A percentile compares a stretch with the other conserved stretches of the same genome.
These are phyloP conservation scores for Chirona hameri DNA, from an alignment of 2,888 invertebrate species.

Conservation along the genomic window DNA sequence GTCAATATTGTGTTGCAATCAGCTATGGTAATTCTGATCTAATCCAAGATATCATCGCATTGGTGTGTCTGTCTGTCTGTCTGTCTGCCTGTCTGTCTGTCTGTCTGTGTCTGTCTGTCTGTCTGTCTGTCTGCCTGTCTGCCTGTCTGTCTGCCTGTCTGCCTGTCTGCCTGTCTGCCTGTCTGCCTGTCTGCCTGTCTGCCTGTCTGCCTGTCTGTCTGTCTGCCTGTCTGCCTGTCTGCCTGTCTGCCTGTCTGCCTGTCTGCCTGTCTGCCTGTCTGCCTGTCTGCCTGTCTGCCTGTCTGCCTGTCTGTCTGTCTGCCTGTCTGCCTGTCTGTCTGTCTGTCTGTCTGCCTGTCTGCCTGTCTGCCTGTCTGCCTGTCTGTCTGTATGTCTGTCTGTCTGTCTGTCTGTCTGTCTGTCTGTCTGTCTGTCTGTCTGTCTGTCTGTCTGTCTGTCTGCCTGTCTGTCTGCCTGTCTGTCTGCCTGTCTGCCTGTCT, in stretches of 20 bases:
- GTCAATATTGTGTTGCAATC: too few species aligned
- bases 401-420: slow-evolving; percentile 38
- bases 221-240: slow-evolving; percentile 34
- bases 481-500: slow-evolving; percentile 37
- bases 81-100: too few species aligned
- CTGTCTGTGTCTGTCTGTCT: slow-evolving; percentile 37
- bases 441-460: slow-evolving; percentile 38
- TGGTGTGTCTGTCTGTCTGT: too few species aligned
- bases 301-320: slow-evolving; percentile 37
- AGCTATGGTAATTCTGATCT: too few species aligned
- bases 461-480: too few species aligned
- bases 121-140: too few species aligned
- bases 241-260: slow-evolving; percentile 37
- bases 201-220: slow-evolving; percentile 26
- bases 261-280: too few species aligned
- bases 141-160: slow-evolving; percentile 36
- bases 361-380: slow-evolving; percentile 12
- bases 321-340: too few species aligned
- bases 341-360: slow-evolving; percentile 37
- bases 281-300: slow-evolving; percentile 36
- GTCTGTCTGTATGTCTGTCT: slow-evolving; percentile 34
- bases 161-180: slow-evolving; percentile 25
- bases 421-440: too few species aligned
- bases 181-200: slow-evolving; percentile 35
- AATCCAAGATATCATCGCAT: too few species aligned